Evolutionary conservation across 2,888 invertebrate genomes (phyloP).

Genomic region (Limnephilus rhombicus): DNA sequence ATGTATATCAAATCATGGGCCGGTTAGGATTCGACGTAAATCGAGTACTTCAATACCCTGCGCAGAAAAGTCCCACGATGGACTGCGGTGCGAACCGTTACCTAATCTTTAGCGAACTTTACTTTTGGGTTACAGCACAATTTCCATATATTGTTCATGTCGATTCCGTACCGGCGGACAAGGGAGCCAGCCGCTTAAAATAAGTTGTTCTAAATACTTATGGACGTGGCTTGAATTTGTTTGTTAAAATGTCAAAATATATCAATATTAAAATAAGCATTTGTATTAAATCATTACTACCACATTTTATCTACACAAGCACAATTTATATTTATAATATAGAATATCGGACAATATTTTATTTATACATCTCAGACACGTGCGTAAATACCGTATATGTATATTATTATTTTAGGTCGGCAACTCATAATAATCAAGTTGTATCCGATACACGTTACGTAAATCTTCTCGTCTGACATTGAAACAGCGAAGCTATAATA

Average conservation of each 20-base stretch:
- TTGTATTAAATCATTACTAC: not conserved
- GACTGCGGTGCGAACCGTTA: too few species aligned
- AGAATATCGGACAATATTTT: not conserved
- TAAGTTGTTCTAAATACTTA: not conserved
- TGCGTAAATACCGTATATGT: not conserved
- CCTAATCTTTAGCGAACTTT: too few species aligned
- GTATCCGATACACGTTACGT: not conserved
- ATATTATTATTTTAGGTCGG: not conserved
- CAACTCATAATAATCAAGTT: not conserved
- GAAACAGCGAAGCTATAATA: constrained; percentile 2
- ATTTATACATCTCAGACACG: not conserved
- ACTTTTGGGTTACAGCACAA: too few species aligned
- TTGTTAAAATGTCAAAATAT: not conserved
- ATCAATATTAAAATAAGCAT: not conserved
- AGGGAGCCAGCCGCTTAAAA: too few species aligned
- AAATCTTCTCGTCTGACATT: constrained; percentile 13
- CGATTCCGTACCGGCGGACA: too few species aligned
- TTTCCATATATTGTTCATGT: too few species aligned
- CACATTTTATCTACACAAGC: not conserved
- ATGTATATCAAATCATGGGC: too few species aligned
- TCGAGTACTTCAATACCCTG: too few species aligned
- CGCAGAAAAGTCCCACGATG: too few species aligned
- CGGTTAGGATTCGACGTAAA: too few species aligned
- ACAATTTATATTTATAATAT: not conserved
- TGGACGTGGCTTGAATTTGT: not conserved